These are phyloP conservation scores for Pogonognathellus flavescens DNA, from an alignment of 1,140 invertebrate species.

Conservation along the genomic window DNA sequence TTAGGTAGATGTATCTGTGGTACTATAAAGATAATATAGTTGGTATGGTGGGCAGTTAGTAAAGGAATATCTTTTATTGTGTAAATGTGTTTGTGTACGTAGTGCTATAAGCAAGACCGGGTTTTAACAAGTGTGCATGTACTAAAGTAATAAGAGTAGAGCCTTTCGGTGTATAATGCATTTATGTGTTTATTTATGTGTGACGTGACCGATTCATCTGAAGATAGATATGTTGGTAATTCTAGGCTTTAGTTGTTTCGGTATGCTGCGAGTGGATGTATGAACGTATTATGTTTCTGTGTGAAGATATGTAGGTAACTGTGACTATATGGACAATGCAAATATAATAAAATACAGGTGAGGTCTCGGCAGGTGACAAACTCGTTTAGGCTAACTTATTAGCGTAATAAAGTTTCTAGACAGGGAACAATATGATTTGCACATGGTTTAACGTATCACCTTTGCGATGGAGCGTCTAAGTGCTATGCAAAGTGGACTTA, in stretches of 20 bases:
- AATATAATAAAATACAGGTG: conserved; percentile 49
- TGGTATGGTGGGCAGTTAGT: no score
- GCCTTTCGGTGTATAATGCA: conserved; percentile 4
- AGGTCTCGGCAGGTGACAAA: conserved; percentile 57
- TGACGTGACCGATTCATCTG: conserved; percentile 42
- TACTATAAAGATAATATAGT: no score
- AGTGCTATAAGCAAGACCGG: not conserved
- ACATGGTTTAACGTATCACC: not conserved
- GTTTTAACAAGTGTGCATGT: conserved; percentile 36
- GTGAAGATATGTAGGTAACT: conserved; percentile 11
- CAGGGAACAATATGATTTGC: conserved; percentile 47
- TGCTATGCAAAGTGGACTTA: no score
- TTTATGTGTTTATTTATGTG: conserved; percentile 47
- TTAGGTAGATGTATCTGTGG: no score
- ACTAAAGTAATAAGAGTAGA: conserved; percentile 3
- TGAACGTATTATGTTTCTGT: not conserved
- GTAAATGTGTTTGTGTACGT: not conserved
- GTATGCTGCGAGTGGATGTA: conserved; percentile 1
- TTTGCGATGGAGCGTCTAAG: no score
- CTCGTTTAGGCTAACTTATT: conserved; percentile 57
- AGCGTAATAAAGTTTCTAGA: conserved; percentile 53
- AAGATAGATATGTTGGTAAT: conserved; percentile 38
- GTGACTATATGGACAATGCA: conserved; percentile 11
- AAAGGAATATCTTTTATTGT: no score
- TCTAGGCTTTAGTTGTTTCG: not conserved